phyloP scores from a whole-genome alignment of 2,113 vertebrate species.

The Saiga tatarica region DNA sequence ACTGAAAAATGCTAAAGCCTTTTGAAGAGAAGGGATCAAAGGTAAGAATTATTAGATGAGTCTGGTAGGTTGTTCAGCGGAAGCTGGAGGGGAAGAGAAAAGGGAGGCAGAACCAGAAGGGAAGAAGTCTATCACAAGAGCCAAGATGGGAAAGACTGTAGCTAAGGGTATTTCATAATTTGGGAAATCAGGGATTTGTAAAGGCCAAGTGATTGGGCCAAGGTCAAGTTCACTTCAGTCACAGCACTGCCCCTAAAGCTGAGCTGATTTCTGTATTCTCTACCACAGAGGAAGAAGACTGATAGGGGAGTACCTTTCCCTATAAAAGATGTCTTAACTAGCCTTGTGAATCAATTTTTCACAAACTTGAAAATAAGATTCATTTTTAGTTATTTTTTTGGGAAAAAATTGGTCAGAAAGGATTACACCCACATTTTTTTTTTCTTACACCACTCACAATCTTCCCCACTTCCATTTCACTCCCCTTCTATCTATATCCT shows the following conservation, averaged over 20 bases:
- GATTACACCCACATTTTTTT: constrained; percentile 22
- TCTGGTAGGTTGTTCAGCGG: background rate
- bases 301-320: background rate
- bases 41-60: background rate
- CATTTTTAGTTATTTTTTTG: constrained; percentile 39
- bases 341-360: constrained; percentile 23
- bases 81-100: background rate
- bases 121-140: background rate
- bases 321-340: background rate
- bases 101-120: accelerated
- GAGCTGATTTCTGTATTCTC: background rate
- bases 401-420: constrained; percentile 48
- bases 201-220: background rate
- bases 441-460: background rate
- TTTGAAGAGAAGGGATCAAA: background rate
- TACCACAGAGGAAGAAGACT: background rate
- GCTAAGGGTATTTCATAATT: background rate
- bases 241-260: background rate
- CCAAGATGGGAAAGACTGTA: background rate
- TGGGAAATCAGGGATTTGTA: background rate
- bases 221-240: background rate
- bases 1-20: background rate
- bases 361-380: constrained; percentile 33
- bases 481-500: background rate
- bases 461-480: background rate